These are phyloP conservation scores for Lithobates sylvaticus DNA, from an alignment of 2,797 vertebrate genomes.

Conservation along the genomic window DNA sequence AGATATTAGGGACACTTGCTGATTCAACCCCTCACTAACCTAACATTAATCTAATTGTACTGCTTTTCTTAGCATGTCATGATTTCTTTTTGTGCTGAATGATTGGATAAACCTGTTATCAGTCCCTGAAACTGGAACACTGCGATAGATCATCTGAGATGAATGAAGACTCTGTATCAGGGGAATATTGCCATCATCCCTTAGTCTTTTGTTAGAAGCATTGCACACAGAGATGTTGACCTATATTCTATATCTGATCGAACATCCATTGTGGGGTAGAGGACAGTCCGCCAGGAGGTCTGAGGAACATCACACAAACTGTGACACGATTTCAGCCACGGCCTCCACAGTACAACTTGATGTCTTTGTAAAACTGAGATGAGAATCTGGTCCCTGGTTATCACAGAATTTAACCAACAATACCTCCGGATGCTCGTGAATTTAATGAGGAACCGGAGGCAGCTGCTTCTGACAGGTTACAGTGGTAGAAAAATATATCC, in stretches of 20 bases:
- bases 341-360: neutral
- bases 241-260: slow-evolving; percentile 34
- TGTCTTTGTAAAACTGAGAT: neutral
- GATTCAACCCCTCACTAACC: neutral
- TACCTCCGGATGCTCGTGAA: neutral
- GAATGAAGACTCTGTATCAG: neutral
- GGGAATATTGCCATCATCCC: neutral
- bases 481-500: neutral
- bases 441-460: neutral
- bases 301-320: neutral
- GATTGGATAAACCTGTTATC: neutral
- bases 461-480: neutral
- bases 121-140: too few species aligned
- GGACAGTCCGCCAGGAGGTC: neutral
- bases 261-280: neutral
- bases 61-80: neutral
- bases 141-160: too few species aligned
- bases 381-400: neutral
- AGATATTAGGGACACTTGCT: neutral
- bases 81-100: neutral
- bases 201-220: neutral
- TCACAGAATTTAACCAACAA: neutral
- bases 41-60: neutral
- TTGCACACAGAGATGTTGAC: slow-evolving; percentile 10
- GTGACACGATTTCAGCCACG: neutral